Percentiles rank a stretch among this genome's conserved stretches.
Evolutionary conservation across 2,888 invertebrate genomes (phyloP).

Genomic region (Hoplodrina ambigua): DNA sequence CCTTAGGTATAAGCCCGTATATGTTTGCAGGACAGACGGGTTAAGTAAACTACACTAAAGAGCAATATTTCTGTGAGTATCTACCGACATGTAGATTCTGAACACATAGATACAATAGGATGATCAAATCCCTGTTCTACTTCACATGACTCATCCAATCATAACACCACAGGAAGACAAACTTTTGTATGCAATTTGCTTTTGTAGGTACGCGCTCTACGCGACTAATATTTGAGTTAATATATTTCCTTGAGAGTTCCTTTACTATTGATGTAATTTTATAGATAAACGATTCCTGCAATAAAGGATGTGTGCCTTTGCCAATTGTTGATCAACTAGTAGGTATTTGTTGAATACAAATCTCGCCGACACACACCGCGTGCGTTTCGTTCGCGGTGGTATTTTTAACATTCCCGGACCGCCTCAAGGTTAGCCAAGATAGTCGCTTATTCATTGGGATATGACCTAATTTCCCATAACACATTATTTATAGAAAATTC

Average conservation of each 20-base stretch:
- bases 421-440: slow-evolving; percentile 89
- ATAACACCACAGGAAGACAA: slow-evolving; percentile 67
- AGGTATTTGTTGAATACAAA: slow-evolving; percentile 75
- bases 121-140: slow-evolving; percentile 62
- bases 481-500: slow-evolving; percentile 75
- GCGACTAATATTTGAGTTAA: slow-evolving; percentile 37
- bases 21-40: slow-evolving; percentile 12
- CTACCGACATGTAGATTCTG: slow-evolving; percentile 25
- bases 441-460: slow-evolving; percentile 87
- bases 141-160: slow-evolving; percentile 66
- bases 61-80: slow-evolving; percentile 15
- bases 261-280: not conserved
- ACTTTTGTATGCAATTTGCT: slow-evolving; percentile 67
- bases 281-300: not conserved
- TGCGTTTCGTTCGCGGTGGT: slow-evolving; percentile 81
- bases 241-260: slow-evolving; percentile 20
- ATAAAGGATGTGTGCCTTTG: not conserved
- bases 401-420: slow-evolving; percentile 90
- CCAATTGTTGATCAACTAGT: slow-evolving; percentile 54
- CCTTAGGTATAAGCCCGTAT: not conserved
- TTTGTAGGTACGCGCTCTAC: slow-evolving; percentile 50
- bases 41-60: slow-evolving; percentile 22
- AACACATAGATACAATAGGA: slow-evolving; percentile 57
- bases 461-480: slow-evolving; percentile 88
- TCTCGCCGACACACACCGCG: slow-evolving; percentile 73